phyloP scores from a whole-genome alignment of 2,888 invertebrate genomes.

The Cloeon dipterum region DNA sequence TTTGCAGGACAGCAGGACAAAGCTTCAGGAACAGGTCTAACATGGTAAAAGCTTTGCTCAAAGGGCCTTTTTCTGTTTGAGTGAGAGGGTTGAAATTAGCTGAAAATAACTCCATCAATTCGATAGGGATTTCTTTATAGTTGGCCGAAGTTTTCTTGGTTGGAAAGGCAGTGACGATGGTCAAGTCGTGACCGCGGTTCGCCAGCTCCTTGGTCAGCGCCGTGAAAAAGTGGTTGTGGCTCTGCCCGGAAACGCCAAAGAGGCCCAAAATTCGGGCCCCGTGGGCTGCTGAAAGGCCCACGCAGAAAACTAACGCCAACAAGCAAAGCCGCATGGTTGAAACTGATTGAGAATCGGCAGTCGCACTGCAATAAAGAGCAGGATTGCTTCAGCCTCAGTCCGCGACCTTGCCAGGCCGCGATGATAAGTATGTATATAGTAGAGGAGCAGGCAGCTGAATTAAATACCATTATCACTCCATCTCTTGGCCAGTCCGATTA shows the following conservation, averaged over 20 bases:
- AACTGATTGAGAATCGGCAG: too few species aligned
- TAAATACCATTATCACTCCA: too few species aligned
- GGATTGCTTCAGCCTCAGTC: too few species aligned
- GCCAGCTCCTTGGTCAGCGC: not conserved
- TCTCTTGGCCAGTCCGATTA: too few species aligned
- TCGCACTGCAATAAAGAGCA: too few species aligned
- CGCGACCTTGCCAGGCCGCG: too few species aligned
- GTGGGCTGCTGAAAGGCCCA: not conserved
- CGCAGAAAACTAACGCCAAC: not conserved
- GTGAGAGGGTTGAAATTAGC: not conserved
- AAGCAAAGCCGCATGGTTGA: too few species aligned
- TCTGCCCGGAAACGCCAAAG: not conserved
- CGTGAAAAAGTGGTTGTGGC: not conserved
- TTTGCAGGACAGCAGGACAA: too few species aligned
- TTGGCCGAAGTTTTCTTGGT: not conserved
- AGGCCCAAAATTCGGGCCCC: not conserved
- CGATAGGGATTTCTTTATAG: not conserved
- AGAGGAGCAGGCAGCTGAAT: too few species aligned
- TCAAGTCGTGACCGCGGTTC: not conserved
- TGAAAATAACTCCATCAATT: not conserved
- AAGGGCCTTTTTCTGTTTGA: not conserved
- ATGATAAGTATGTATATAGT: too few species aligned
- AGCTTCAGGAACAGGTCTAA: too few species aligned
- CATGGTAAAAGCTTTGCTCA: too few species aligned
- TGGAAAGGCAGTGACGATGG: not conserved